Evolutionary conservation across 2,888 invertebrate species (phyloP).

Genomic region (Celastrina argiolus): DNA sequence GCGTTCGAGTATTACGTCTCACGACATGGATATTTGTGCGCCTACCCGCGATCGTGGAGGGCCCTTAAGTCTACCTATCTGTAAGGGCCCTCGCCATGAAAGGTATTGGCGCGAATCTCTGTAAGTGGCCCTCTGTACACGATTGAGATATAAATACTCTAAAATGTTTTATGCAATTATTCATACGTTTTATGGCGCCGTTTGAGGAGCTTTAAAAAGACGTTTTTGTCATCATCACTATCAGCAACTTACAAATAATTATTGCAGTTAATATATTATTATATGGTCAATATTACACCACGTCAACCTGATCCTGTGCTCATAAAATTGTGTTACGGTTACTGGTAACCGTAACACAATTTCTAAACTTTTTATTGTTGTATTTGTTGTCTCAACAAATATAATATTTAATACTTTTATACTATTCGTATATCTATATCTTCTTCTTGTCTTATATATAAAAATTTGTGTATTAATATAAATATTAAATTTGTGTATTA

Average conservation of each 20-base stretch:
- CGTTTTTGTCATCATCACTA: background rate
- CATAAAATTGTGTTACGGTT: no score
- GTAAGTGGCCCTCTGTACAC: slow-evolving; percentile 12
- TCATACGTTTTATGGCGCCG: background rate
- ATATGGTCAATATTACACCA: no score
- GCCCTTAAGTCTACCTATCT: background rate
- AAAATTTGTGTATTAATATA: no score
- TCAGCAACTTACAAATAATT: background rate
- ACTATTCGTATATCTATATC: no score
- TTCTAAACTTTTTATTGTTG: no score
- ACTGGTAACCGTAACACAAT: no score
- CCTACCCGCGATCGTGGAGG: background rate
- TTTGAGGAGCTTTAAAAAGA: background rate
- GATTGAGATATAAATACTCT: slow-evolving; percentile 11
- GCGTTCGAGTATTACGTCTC: background rate
- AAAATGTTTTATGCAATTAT: slow-evolving; percentile 6
- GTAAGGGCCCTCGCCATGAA: slow-evolving; percentile 1
- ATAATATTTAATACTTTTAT: no score
- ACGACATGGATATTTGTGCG: background rate
- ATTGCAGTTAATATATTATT: no score
- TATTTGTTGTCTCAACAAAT: no score
- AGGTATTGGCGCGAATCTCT: slow-evolving; percentile 19
- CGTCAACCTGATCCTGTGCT: no score
- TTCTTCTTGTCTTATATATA: no score
- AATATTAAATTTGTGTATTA: no score